phyloP scores from a whole-genome alignment of 2,797 vertebrate species.

The Helostoma temminkii region DNA sequence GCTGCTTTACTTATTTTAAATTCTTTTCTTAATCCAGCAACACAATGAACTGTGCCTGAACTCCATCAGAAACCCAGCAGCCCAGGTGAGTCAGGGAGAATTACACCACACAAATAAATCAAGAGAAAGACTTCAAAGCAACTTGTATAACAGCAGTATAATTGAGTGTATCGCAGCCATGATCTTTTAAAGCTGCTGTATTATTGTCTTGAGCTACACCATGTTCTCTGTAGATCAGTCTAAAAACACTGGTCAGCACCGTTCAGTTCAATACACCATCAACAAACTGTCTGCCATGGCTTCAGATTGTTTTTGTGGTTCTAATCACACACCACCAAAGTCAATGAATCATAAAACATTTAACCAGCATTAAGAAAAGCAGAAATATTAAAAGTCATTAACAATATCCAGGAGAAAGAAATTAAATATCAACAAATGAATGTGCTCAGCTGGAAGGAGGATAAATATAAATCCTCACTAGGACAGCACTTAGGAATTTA shows the following conservation, averaged over 20 bases:
- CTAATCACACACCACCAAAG: too few species aligned
- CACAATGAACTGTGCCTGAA: constrained; percentile 20
- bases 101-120: neutral
- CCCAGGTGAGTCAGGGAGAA: constrained; percentile 18
- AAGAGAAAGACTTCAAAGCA: neutral
- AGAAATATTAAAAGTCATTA: too few species aligned
- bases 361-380: too few species aligned
- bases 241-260: neutral
- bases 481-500: neutral
- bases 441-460: neutral
- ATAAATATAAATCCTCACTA: neutral
- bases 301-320: too few species aligned
- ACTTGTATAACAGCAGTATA: constrained; percentile 4
- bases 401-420: too few species aligned
- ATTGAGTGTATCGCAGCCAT: neutral
- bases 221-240: too few species aligned
- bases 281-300: too few species aligned
- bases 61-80: constrained; percentile 6
- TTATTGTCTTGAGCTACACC: neutral
- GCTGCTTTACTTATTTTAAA: constrained; percentile 12
- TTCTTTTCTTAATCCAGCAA: constrained; percentile 11
- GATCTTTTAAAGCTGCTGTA: neutral
- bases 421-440: neutral
- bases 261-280: neutral
- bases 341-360: too few species aligned